Evolutionary conservation across 2,888 invertebrate species (phyloP).

Genomic region (Scaptomyza flava): DNA sequence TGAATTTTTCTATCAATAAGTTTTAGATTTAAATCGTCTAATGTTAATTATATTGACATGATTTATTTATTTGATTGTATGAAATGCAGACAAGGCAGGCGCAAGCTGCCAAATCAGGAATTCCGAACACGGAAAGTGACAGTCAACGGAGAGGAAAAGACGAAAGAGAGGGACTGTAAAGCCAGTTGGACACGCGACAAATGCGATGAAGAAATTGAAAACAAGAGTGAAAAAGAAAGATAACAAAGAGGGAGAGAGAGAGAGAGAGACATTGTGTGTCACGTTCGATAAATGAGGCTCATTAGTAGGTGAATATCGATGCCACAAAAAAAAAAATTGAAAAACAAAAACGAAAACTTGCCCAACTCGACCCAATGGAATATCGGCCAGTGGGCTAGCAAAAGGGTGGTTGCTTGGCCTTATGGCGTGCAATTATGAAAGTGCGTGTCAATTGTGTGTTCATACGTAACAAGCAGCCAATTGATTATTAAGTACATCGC

Average conservation of each 20-base stretch:
- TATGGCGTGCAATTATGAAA: conserved; percentile 19
- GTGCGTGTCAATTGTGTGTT: conserved; percentile 23
- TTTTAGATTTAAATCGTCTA: neutral
- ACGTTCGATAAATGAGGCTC: conserved; percentile 49
- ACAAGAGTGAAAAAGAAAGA: neutral
- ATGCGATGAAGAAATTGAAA: conserved; percentile 33
- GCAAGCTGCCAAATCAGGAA: conserved; percentile 43
- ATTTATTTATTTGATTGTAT: conserved; percentile 3
- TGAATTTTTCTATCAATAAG: neutral
- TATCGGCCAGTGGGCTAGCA: conserved; percentile 56
- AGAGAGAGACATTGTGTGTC: conserved; percentile 12
- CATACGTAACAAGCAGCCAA: conserved; percentile 61
- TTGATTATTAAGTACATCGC: conserved; percentile 70
- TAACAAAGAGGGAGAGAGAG: neutral
- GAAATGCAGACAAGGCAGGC: conserved; percentile 33
- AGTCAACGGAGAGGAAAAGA: neutral
- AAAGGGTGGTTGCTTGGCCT: conserved; percentile 5
- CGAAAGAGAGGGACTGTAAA: neutral
- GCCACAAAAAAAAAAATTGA: conserved; percentile 20
- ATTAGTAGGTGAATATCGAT: conserved; percentile 44
- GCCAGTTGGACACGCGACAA: conserved; percentile 34
- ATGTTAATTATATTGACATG: neutral
- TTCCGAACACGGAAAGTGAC: conserved; percentile 48
- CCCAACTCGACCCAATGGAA: conserved; percentile 42
- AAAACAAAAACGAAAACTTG: conserved; percentile 63